phyloP scores from a whole-genome alignment of 2,797 vertebrate genomes.

The Acrocephalus scirpaceus region DNA sequence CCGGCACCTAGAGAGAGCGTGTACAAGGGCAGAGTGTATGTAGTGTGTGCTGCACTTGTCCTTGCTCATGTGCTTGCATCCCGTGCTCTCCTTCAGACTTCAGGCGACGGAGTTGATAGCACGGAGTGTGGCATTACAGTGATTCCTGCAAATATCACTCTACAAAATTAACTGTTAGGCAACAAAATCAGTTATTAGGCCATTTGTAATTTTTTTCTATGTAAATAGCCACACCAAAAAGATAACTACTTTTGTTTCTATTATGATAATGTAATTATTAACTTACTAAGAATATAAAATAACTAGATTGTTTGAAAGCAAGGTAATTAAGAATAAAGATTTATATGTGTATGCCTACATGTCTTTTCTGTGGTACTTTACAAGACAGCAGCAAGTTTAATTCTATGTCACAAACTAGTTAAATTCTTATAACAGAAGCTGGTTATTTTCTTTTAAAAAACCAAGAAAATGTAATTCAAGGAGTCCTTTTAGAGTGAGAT shows the following conservation, averaged over 20 bases:
- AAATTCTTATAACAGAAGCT: neutral
- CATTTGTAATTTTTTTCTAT: neutral
- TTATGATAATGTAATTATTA: neutral
- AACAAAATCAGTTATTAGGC: neutral
- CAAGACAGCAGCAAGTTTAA: neutral
- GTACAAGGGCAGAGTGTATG: neutral
- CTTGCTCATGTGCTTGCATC: fast-evolving
- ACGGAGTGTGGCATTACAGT: neutral
- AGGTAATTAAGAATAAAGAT: neutral
- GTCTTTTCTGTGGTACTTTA: neutral
- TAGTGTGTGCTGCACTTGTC: fast-evolving
- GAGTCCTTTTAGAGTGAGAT: neutral
- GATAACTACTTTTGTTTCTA: neutral
- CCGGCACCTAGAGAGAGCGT: fast-evolving
- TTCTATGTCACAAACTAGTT: neutral
- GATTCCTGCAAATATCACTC: neutral
- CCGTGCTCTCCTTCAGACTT: neutral
- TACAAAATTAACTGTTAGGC: neutral
- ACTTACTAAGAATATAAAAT: neutral
- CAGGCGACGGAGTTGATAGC: neutral
- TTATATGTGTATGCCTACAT: fast-evolving
- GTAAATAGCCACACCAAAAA: neutral
- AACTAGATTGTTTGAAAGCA: neutral
- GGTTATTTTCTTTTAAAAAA: neutral
- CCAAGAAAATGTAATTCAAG: neutral